phyloP scores from a whole-genome alignment of 2,888 invertebrate genomes.

The Vannuccia rotundouncinata region DNA sequence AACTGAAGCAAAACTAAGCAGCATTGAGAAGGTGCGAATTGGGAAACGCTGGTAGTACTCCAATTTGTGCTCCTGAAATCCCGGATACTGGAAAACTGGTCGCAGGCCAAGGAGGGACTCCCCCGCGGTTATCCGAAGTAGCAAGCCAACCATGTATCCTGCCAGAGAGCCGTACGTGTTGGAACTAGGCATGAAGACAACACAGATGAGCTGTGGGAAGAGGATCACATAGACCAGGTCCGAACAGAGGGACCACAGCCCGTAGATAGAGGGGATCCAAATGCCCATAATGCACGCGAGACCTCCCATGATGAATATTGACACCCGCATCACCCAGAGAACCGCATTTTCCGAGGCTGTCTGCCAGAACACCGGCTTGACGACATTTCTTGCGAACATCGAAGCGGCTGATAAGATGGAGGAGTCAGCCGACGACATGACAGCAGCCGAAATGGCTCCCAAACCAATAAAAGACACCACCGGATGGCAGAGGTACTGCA shows the following conservation, averaged over 20 bases:
- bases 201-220: constrained; percentile 94
- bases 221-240: constrained; percentile 96
- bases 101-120: constrained; percentile 49
- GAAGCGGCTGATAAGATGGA: constrained; percentile 94
- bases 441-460: constrained; percentile 95
- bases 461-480: constrained; percentile 93
- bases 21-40: constrained; percentile 89
- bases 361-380: constrained; percentile 90
- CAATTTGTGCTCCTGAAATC: constrained; percentile 45
- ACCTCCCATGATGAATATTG: constrained; percentile 82
- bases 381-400: constrained; percentile 97
- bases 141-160: constrained; percentile 54
- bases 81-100: constrained; percentile 51
- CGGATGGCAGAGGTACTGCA: constrained; percentile 89
- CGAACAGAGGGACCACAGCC: constrained; percentile 95
- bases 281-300: constrained; percentile 86
- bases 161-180: constrained; percentile 90
- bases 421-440: constrained; percentile 98
- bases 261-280: constrained; percentile 93
- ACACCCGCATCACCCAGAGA: constrained; percentile 73
- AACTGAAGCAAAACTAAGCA: constrained; percentile 58
- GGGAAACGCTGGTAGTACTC: constrained; percentile 72
- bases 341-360: constrained; percentile 65
- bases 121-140: constrained; percentile 52
- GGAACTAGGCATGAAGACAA: constrained; percentile 87